A percentile compares a stretch with the other conserved stretches of the same genome.
These are phyloP conservation scores for Chelonus insularis DNA, from an alignment of 1,140 invertebrate genomes.

Conservation along the genomic window DNA sequence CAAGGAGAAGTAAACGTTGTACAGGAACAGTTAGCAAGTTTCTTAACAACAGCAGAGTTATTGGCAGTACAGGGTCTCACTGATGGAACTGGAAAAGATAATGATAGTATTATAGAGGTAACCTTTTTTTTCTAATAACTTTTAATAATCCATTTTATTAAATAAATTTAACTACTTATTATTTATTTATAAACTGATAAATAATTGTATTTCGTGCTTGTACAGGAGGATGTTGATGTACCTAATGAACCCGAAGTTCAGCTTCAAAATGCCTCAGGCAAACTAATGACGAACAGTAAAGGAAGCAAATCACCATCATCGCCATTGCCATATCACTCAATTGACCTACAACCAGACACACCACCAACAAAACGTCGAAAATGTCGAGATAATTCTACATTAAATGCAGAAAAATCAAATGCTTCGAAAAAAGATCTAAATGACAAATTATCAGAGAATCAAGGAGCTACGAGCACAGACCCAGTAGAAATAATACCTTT, in stretches of 20 bases:
- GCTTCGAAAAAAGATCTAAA: conserved; percentile 49
- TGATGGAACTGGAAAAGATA: conserved; percentile 57
- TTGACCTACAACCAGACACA: conserved; percentile 50
- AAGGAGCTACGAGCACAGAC: conserved; percentile 41
- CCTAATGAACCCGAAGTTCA: conserved; percentile 59
- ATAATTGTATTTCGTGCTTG: conserved; percentile 11
- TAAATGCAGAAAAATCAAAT: conserved; percentile 46
- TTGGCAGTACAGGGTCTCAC: conserved; percentile 69
- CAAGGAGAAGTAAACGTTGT: conserved; percentile 70
- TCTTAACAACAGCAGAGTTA: conserved; percentile 68
- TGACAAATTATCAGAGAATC: conserved; percentile 44
- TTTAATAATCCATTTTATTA: too few relatives aligned
- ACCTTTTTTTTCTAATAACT: conserved; percentile 20
- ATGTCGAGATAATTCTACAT: conserved; percentile 50
- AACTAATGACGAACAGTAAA: conserved; percentile 50
- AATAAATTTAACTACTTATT: too few relatives aligned
- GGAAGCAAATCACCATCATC: conserved; percentile 53
- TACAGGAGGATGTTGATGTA: conserved; percentile 55
- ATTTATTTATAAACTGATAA: too few relatives aligned
- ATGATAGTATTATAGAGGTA: conserved; percentile 54
- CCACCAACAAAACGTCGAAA: conserved; percentile 56
- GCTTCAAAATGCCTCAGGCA: conserved; percentile 52
- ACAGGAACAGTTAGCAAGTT: conserved; percentile 66
- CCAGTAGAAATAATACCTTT: conserved; percentile 60
- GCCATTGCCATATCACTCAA: conserved; percentile 46